Conservation (phyloP, 1,140 invertebrate genomes). For the Bilobella aurantiaca region DNA sequence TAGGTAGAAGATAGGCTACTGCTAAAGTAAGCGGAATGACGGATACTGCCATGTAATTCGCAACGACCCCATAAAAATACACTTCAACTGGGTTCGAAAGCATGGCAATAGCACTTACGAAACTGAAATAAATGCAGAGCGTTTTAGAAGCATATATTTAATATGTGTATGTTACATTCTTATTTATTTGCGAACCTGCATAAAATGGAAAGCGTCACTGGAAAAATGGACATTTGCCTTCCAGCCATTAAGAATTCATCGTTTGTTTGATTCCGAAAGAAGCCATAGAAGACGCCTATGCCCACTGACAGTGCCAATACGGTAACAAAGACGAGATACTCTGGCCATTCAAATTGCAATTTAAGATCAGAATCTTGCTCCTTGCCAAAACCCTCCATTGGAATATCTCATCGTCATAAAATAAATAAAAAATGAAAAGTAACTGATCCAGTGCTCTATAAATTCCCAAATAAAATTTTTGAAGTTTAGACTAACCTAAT, state of each 20-base stretch:
- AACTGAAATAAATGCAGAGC: background rate
- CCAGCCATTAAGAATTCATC: slow-evolving; percentile 4
- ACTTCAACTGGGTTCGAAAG: background rate
- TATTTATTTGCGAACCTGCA: background rate
- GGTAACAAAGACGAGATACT: slow-evolving; percentile 37
- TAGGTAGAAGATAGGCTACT: slow-evolving; percentile 62
- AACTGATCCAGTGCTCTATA: too few relatives aligned
- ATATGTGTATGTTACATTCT: background rate
- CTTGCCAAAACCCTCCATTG: too few relatives aligned
- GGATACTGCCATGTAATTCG: slow-evolving; percentile 5
- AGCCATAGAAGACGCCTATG: slow-evolving; percentile 44
- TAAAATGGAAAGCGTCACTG: background rate
- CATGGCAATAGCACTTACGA: background rate
- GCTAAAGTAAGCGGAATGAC: slow-evolving; percentile 56
- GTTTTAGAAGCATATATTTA: background rate
- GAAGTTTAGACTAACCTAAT: too few relatives aligned
- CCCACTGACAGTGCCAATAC: slow-evolving; percentile 37
- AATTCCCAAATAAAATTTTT: too few relatives aligned
- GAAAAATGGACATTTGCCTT: background rate
- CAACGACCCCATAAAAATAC: background rate
- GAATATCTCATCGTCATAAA: too few relatives aligned
- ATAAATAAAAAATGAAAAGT: too few relatives aligned
- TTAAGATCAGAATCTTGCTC: too few relatives aligned
- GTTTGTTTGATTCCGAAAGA: slow-evolving; percentile 38
- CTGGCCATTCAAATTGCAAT: slow-evolving; percentile 20